Evolutionary conservation across 2,113 vertebrate species (phyloP).

Genomic region (Electrona antarctica): DNA sequence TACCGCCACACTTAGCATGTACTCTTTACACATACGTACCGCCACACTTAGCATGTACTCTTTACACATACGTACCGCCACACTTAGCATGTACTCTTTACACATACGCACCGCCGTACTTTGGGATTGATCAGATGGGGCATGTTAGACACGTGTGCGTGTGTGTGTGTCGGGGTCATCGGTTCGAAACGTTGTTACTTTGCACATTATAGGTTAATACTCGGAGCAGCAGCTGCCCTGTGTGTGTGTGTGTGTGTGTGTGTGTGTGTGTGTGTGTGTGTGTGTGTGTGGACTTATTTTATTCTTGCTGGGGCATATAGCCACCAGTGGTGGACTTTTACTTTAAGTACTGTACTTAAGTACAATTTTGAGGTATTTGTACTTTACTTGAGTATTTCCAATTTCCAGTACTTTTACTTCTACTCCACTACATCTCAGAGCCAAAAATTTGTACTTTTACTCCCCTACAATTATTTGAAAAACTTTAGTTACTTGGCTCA

Average conservation of each 20-base stretch:
- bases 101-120: conserved; percentile 7
- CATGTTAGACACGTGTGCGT: not conserved
- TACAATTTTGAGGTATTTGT: no score
- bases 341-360: no score
- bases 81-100: conserved; percentile 22
- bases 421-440: no score
- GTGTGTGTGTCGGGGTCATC: not conserved
- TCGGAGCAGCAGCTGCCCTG: no score
- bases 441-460: no score
- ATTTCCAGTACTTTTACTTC: no score
- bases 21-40: conserved; percentile 9
- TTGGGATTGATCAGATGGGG: conserved; percentile 9
- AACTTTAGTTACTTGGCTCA: not conserved
- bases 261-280: conserved; percentile 25
- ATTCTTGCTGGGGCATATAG: no score
- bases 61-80: conserved; percentile 8
- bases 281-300: conserved; percentile 12
- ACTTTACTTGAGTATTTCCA: no score
- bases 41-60: conserved; percentile 29
- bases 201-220: no score
- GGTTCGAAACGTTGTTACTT: no score
- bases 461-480: no score
- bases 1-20: conserved; percentile 37
- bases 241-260: conserved; percentile 7
- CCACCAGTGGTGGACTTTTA: conserved; percentile 26